These are phyloP conservation scores for Tethya wilhelma DNA, from an alignment of 37 sponge, comb jelly and placozoan genomes.

Conservation along the genomic window DNA sequence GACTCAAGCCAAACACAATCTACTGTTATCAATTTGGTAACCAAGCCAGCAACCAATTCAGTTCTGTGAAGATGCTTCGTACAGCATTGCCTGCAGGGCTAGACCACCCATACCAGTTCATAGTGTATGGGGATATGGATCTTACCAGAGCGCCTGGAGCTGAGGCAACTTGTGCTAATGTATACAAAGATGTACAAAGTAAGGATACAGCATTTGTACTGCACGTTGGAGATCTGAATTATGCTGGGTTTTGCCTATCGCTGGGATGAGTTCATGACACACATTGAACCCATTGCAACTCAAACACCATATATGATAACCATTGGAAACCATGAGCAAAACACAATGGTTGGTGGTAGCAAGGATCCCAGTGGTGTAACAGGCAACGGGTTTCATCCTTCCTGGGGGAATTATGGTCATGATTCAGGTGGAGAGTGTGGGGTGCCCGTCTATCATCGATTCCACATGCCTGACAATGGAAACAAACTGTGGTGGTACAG, in stretches of 20 bases:
- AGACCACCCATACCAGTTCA: constrained; percentile 20
- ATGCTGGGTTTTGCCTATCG: constrained; percentile 51
- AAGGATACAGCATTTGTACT: constrained; percentile 24
- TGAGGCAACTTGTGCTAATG: constrained; percentile 3
- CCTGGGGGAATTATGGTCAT: constrained; percentile 69
- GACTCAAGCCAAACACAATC: too few relatives aligned
- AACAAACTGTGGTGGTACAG: constrained; percentile 81
- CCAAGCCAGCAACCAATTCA: too few relatives aligned
- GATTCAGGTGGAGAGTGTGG: constrained; percentile 85
- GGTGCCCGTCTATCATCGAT: constrained; percentile 58
- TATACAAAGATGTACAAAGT: constrained; percentile 15
- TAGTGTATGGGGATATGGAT: constrained; percentile 63
- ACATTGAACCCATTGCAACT: too few relatives aligned
- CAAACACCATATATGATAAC: too few relatives aligned
- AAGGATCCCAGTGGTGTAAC: constrained; percentile 67
- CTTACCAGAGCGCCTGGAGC: constrained; percentile 34
- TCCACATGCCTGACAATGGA: constrained; percentile 75
- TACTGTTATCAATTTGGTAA: too few relatives aligned
- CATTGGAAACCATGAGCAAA: too few relatives aligned
- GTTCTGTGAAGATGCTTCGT: constrained; percentile 39
- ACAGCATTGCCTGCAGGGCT: not conserved
- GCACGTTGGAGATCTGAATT: constrained; percentile 62
- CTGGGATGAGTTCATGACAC: constrained; percentile 68
- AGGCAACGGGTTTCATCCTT: too few relatives aligned
- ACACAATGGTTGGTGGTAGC: constrained; percentile 19